Base-by-base conservation (phyloP, 2,888 invertebrate genomes). In the Pyrocoelia pectoralis region DNA sequence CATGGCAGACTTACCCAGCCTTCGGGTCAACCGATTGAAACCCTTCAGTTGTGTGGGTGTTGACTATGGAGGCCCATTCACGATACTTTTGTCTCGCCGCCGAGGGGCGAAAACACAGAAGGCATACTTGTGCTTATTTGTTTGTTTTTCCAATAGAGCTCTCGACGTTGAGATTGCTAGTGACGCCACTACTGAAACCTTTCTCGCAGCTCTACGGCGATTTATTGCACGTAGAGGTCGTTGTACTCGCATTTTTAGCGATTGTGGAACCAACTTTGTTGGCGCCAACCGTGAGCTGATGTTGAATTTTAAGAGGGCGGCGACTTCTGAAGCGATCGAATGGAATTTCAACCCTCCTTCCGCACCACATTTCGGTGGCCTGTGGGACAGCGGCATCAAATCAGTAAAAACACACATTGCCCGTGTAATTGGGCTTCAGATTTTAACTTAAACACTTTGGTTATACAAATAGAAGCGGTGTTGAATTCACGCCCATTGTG, bases 141-240 rank as follows among this genome's bases (percentile, higher is more conserved):
- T 73, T 5, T 72, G 73, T 60, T 59, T 75, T 40, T 49, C 70
- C 0, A 70, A 71, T 0, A 75, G 72, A 58, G 73, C 76, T 1
- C 17, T 75, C 6, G 72, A 76, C 41, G 14, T 77, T 1, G 75
- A 75, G 50, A 29, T 72, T 5, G 73, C 68, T 4, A 67, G 69
- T 0, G 68, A 69, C 18, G 52, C 75, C 1, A 56, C 71, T 1
- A 66, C 71, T 5, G 70, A 73, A 12, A 70, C 73, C 0, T 75
- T 76, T 61, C n/a, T 74, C 6, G 71, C 70, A 0, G 59, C 70
- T 1, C 57, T 73, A 1, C 46, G 64, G 6, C 59, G 71, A 15
- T 74, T 74, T 50, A 60, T 70, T 0, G 65, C 72, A 2, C 41
- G 69, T 2, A 38, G 71, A 19, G 71, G 72, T 6, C 18, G 17